Evolutionary conservation across 1,140 invertebrate genomes (phyloP), one percentile per base, ranked within the genome.

Genomic region (Dendroctonus valens): DNA sequence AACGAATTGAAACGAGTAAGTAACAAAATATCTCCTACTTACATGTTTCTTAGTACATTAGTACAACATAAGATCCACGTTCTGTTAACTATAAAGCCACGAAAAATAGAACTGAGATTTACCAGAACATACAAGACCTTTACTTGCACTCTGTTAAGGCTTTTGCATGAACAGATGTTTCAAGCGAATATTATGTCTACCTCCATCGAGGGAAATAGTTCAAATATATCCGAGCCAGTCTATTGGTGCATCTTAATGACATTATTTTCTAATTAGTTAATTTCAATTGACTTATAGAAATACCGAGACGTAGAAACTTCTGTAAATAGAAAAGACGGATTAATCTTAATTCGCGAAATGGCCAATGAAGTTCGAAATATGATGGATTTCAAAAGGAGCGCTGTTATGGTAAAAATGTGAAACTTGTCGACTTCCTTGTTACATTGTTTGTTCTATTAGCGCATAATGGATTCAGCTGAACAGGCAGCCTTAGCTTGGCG

Each of bases 311-410:
- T 84, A 72, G 87, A 90, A 62, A 84, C 88, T 41, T 84, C 87
- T 67, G 87, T 93, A 48, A 82, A 83, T 8, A 85, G 87, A 68
- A 92, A 92, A 76, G 91, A 94, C 75, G 91, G 91, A n/a, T 81
- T 93, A 44, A 81, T 92, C 41, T 79, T 93, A 37, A 88, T 93
- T 50, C 83, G 90, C 50, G 91, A 93, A 79, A 87, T 93, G 82
- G 90, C 91, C 4, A 84, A 83, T 0, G 91, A 93, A 80, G 90
- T 93, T 15, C 91, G 93, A 76, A 93, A 93, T 76, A 90, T 93
- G 84, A 91, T 93, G 89, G 90, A 92, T 76, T 92, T 93, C 78
- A 93, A 93, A 80, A 91, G 91, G 79, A 91, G 91, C 75, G 89
- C 92, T 42, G 90, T 94, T 44, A 91, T 92, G 90, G 91, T 93